Percentiles rank a stretch among this genome's conserved stretches.
Conservation (phyloP, 1,140 invertebrate genomes). For the Cepaea nemoralis region DNA sequence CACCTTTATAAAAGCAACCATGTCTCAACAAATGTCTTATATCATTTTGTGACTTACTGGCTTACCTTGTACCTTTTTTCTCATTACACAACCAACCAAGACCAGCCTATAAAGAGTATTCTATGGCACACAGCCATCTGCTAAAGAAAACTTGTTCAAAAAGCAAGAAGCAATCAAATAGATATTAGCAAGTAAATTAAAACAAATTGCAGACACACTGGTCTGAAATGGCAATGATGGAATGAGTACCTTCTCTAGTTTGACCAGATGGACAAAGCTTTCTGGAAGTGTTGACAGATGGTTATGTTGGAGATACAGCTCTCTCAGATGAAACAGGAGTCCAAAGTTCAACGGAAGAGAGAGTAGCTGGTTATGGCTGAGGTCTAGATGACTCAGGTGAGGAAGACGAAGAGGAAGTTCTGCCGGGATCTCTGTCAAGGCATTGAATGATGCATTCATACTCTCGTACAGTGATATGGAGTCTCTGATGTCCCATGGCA, state of each 20-base stretch:
- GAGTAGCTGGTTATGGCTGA: conserved; percentile 68
- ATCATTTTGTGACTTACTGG: too few species aligned
- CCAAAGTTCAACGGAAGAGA: conserved; percentile 69
- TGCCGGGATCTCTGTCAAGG: conserved; percentile 64
- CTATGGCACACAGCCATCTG: too few species aligned
- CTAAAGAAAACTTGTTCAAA: too few species aligned
- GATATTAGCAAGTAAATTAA: too few species aligned
- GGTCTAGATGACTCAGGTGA: conserved; percentile 67
- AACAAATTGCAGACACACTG: too few species aligned
- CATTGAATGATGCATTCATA: conserved; percentile 67
- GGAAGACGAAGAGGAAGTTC: conserved; percentile 70
- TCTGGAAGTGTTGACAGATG: conserved; percentile 59
- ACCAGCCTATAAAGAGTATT: too few species aligned
- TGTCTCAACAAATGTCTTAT: too few species aligned
- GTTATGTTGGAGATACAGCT: conserved; percentile 65
- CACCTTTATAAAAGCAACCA: too few species aligned
- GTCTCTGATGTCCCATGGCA: conserved; percentile 65
- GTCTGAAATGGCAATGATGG: too few species aligned
- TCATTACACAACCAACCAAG: too few species aligned
- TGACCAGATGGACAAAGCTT: conserved; percentile 64
- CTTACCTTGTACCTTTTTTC: too few species aligned
- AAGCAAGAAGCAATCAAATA: too few species aligned
- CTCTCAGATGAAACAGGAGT: conserved; percentile 69
- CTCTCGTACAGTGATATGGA: conserved; percentile 65
- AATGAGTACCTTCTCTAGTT: conserved; percentile 56